Evolutionary conservation across 2,113 vertebrate genomes (phyloP).

Genomic region (Penelope pileata): DNA sequence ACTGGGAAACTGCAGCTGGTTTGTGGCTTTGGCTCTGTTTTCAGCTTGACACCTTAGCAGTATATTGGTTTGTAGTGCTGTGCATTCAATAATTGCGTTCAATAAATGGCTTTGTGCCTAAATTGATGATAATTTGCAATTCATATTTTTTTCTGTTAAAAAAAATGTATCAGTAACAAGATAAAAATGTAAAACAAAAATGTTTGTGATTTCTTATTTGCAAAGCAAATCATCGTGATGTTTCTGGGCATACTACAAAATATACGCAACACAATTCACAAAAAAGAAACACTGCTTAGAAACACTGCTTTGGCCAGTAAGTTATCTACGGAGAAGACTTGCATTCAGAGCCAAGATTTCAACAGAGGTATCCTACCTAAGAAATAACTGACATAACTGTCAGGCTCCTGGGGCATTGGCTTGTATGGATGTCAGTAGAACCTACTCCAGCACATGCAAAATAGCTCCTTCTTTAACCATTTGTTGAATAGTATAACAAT

Average conservation of each 20-base stretch:
- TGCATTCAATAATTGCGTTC: not conserved
- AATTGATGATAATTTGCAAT: not conserved
- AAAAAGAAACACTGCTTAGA: not conserved
- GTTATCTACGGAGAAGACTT: not conserved
- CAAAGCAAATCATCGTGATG: not conserved
- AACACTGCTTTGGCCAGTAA: not conserved
- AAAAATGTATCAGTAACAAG: not conserved
- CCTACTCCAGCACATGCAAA: not conserved
- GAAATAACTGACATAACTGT: not conserved
- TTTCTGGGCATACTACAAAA: not conserved
- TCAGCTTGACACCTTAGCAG: not conserved
- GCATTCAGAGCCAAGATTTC: not conserved
- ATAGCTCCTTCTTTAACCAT: not conserved
- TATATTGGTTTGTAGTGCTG: not conserved
- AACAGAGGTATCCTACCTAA: not conserved
- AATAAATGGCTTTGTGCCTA: not conserved
- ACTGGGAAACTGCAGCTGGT: not conserved
- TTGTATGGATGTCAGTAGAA: not conserved
- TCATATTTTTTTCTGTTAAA: not conserved
- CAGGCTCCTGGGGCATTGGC: not conserved
- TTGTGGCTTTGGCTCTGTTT: not conserved
- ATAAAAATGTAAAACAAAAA: not conserved
- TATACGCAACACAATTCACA: not conserved
- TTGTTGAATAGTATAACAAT: not conserved
- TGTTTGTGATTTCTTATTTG: not conserved